Conservation (phyloP, 2,888 invertebrate genomes). For the Thereva unica region DNA sequence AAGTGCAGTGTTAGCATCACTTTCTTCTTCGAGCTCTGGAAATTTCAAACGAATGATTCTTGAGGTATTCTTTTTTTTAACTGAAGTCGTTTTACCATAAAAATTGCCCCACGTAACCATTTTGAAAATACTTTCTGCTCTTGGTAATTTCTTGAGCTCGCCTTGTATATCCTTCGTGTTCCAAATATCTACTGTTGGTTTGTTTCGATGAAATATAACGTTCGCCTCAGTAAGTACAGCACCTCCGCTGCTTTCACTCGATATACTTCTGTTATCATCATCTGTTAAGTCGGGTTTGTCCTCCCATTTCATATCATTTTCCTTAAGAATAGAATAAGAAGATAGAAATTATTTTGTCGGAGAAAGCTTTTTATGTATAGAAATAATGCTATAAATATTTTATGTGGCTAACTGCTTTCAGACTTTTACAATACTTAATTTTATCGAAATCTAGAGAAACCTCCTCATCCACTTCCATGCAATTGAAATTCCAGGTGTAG, state of each 20-base stretch:
- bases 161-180: slow-evolving; percentile 53
- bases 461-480: too few species aligned
- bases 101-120: slow-evolving; percentile 51
- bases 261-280: slow-evolving; percentile 55
- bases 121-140: slow-evolving; percentile 48
- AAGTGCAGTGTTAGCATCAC: slow-evolving; percentile 53
- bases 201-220: slow-evolving; percentile 52
- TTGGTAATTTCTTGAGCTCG: slow-evolving; percentile 48
- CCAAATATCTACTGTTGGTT: slow-evolving; percentile 54
- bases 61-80: background rate
- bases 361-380: too few species aligned
- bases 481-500: too few species aligned
- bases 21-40: slow-evolving; percentile 48
- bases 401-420: background rate
- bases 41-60: slow-evolving; percentile 40
- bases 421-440: background rate
- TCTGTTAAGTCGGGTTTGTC: slow-evolving; percentile 47
- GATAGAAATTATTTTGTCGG: background rate
- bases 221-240: slow-evolving; percentile 54
- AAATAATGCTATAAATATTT: too few species aligned
- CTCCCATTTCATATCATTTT: slow-evolving; percentile 56
- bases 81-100: slow-evolving; percentile 45
- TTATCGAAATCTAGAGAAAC: background rate
- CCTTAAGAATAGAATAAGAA: slow-evolving; percentile 46
- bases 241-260: slow-evolving; percentile 55